phyloP scores from a whole-genome alignment of 2,113 vertebrate species.

The Heterocephalus glaber region DNA sequence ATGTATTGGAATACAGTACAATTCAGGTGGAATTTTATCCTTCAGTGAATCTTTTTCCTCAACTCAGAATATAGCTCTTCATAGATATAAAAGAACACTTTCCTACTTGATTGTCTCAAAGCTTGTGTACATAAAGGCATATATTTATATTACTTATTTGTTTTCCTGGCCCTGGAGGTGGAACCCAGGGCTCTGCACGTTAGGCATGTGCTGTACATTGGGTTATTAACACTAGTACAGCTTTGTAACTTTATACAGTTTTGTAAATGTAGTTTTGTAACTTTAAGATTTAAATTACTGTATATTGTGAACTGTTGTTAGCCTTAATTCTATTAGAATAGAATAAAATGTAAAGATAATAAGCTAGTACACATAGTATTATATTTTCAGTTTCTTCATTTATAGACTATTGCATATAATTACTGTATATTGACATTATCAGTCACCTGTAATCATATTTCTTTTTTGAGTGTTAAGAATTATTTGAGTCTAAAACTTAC shows the following conservation, averaged over 20 bases:
- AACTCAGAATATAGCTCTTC: neutral
- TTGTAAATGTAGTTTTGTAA: neutral
- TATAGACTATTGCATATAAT: neutral
- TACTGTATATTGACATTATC: neutral
- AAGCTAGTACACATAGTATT: neutral
- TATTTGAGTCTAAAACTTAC: neutral
- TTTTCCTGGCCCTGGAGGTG: neutral
- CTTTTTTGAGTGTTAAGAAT: constrained; percentile 16
- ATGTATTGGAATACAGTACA: constrained; percentile 31
- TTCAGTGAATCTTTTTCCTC: neutral
- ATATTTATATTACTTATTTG: neutral
- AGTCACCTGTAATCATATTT: neutral
- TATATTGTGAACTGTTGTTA: neutral
- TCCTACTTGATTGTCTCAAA: constrained; percentile 15
- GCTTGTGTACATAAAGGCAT: neutral
- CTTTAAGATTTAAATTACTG: neutral
- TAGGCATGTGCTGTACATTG: too few species aligned
- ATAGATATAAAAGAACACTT: neutral
- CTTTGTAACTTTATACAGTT: constrained; percentile 16
- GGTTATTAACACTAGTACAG: too few species aligned
- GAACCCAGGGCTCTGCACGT: neutral
- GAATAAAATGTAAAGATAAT: neutral
- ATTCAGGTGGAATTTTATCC: neutral
- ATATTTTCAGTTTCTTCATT: constrained; percentile 22
- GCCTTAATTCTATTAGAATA: neutral